Evolutionary conservation across 2,797 vertebrate genomes (phyloP), one percentile per base, ranked within the genome.

Genomic region (Sphenopsis melanotis): DNA sequence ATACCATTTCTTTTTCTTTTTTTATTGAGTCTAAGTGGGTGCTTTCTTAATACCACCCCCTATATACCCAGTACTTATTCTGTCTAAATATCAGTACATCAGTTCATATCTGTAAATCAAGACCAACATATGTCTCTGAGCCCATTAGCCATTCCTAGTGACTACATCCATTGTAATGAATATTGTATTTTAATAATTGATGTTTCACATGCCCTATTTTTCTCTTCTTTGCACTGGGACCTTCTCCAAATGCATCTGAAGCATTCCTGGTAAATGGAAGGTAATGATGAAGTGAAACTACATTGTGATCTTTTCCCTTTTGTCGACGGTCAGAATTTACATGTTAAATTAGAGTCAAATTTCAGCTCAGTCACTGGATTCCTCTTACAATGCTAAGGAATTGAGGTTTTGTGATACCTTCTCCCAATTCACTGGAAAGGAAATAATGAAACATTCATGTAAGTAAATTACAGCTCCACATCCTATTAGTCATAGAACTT

Each of bases 371-470:
- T 74, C 30, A 23, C 53, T 80, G 57, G 18, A 88, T 81, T 42
- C 37, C 80, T 94, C 57, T 85, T 83, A 92, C 81, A 90, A 55
- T 77, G 46, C 60, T 88, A 53, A 90, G 15, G 68, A 90, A 87
- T 57, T 60, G 41, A 94, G 18, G 34, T 59, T 85, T 72, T 91
- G 57, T 96, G 78, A 70, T 72, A 34, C 46, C 18, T 69, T 80
- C 50, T 59, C 65, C 52, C 82, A 95, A 96, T 93, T 94, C 76
- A 37, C 41, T 87, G 71, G 68, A 87, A 96, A 97, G 64, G 61
- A 96, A 96, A 72, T 90, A 3, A 95, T 96, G 91, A 96, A 96
- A 93, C 90, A 93, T 96, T 97, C 78, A 96, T 77, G 26, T 42
- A 56, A 74, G 68, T 93, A 90, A 64, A 83, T 92, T 95, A 79